These are phyloP conservation scores for Apostichopus japonicus DNA, from an alignment of 35 echinoderm and acorn worm genomes.

Conservation along the genomic window DNA sequence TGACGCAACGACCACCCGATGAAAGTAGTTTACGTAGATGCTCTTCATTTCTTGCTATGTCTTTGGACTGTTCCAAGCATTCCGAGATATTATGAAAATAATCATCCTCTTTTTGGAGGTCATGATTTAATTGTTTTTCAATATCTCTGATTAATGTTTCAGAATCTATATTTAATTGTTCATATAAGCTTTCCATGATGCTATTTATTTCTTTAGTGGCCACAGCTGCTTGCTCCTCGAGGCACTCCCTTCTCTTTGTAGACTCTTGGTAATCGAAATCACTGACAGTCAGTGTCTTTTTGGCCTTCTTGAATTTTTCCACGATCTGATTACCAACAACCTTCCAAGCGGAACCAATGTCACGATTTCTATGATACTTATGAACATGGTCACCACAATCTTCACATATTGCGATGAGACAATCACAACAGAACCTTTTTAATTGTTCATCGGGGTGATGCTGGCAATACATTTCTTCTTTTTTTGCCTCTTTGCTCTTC, in stretches of 20 bases:
- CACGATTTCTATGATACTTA: neutral
- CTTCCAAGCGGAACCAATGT: constrained; percentile 31
- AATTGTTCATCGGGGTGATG: neutral
- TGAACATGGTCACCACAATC: constrained; percentile 16
- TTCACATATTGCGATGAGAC: constrained; percentile 18
- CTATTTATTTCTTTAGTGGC: neutral
- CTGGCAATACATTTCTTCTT: neutral
- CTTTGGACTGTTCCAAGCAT: neutral
- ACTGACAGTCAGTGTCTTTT: neutral
- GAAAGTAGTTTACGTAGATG: neutral
- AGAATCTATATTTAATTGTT: neutral
- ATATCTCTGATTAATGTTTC: neutral
- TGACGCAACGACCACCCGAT: neutral
- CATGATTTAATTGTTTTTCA: neutral
- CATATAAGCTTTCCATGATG: neutral
- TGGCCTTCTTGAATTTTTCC: constrained; percentile 1
- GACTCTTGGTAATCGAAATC: neutral
- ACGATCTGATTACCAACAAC: neutral
- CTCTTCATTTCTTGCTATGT: neutral
- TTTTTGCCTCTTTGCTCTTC: neutral
- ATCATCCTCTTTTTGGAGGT: neutral
- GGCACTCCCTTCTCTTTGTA: neutral
- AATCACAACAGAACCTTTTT: constrained; percentile 22
- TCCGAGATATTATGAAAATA: neutral
- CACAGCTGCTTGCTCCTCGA: neutral